These are phyloP conservation scores for Yponomeuta malinellus DNA, from an alignment of 2,888 invertebrate genomes.

Conservation along the genomic window DNA sequence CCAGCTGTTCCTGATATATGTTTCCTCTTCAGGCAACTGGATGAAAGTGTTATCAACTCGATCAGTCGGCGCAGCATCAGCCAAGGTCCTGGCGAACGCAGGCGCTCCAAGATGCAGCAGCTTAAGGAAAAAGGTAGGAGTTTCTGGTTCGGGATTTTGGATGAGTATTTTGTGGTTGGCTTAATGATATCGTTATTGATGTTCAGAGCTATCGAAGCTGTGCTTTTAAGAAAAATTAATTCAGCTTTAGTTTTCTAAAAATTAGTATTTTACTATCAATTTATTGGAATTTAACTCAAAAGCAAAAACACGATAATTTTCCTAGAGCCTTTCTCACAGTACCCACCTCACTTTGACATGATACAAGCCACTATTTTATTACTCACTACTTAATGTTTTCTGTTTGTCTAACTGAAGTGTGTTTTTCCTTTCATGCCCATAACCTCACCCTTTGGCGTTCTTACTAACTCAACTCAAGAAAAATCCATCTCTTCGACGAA, in stretches of 20 bases:
- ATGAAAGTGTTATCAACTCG: conserved; percentile 83
- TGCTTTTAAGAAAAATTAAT: background rate
- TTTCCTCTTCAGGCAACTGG: conserved; percentile 70
- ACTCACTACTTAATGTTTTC: background rate
- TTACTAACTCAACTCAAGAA: conserved; percentile 40
- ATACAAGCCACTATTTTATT: too few relatives aligned
- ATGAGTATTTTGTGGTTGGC: background rate
- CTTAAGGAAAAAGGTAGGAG: conserved; percentile 83
- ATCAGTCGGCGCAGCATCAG: conserved; percentile 74
- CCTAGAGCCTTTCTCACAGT: too few relatives aligned
- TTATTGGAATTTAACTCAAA: too few relatives aligned
- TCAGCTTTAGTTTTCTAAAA: background rate
- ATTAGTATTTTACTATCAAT: too few relatives aligned
- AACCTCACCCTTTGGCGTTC: conserved; percentile 32
- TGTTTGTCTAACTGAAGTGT: conserved; percentile 13
- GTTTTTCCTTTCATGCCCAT: conserved; percentile 18
- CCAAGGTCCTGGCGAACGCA: conserved; percentile 77
- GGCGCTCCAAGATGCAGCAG: conserved; percentile 80
- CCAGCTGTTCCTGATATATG: too few relatives aligned
- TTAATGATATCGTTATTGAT: background rate
- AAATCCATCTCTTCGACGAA: conserved; percentile 27
- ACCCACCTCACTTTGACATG: too few relatives aligned
- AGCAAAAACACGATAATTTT: too few relatives aligned
- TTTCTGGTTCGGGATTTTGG: background rate
- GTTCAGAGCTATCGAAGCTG: background rate